A percentile compares a stretch with the other conserved stretches of the same genome.
Evolutionary conservation across 53 echinoderm and acorn worm species (phyloP).

Genomic region (Crossaster papposus): DNA sequence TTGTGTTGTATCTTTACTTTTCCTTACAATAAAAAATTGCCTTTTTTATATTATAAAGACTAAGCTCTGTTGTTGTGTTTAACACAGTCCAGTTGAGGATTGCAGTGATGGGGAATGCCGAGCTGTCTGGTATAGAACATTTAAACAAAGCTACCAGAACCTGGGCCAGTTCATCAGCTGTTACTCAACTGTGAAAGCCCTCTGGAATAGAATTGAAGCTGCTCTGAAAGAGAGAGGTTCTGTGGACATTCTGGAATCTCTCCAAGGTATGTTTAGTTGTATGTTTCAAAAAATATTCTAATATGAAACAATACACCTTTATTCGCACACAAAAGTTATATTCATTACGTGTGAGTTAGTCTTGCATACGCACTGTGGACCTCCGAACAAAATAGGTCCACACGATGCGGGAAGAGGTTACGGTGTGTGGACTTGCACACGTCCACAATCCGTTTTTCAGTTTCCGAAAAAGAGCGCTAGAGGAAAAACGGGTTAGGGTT

Average conservation of each 20-base stretch:
- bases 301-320: too few species aligned
- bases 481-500: too few species aligned
- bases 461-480: too few species aligned
- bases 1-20: not conserved
- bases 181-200: constrained; percentile 63
- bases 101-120: not conserved
- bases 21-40: not conserved
- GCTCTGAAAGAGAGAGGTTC: constrained; percentile 55
- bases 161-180: constrained; percentile 65
- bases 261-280: constrained; percentile 18
- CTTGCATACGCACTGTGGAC: too few species aligned
- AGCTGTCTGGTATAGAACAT: constrained; percentile 54
- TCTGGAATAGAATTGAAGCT: constrained; percentile 70
- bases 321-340: too few species aligned
- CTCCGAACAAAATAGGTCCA: too few species aligned
- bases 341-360: too few species aligned
- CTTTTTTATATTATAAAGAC: not conserved
- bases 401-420: too few species aligned
- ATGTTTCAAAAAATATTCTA: too few species aligned
- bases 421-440: too few species aligned
- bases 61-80: not conserved
- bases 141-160: constrained; percentile 45
- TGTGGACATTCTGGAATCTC: not conserved
- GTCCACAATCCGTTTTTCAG: too few species aligned
- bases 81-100: not conserved